Conservation (phyloP, 2,113 vertebrate species). For the Polypterus senegalus region DNA sequence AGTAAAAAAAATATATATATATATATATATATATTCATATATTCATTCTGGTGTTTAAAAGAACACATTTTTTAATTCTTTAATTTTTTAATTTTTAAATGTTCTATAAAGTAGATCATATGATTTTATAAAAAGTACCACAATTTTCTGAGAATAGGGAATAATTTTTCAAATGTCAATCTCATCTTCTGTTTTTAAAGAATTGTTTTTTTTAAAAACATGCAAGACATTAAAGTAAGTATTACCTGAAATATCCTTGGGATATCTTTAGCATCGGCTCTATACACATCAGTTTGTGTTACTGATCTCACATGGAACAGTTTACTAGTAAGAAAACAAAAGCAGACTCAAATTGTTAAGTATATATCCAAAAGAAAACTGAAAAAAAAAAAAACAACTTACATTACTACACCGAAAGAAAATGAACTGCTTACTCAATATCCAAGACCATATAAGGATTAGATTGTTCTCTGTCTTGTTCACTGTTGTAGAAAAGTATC, state of each 20-base stretch:
- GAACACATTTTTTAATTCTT: no score
- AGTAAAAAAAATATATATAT: no score
- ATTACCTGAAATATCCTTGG: slow-evolving; percentile 94
- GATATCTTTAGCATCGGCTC: slow-evolving; percentile 93
- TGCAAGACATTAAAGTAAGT: neutral
- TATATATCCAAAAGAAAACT: no score
- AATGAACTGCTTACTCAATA: slow-evolving; percentile 77
- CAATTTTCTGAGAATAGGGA: neutral
- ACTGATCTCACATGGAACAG: slow-evolving; percentile 95
- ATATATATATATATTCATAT: no score
- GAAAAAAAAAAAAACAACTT: no score
- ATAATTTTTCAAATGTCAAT: no score
- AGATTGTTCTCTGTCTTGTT: slow-evolving; percentile 91
- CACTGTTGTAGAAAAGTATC: slow-evolving; percentile 94
- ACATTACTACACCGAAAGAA: neutral
- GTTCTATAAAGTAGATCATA: neutral
- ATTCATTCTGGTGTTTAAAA: neutral
- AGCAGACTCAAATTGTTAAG: no score
- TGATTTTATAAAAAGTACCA: neutral
- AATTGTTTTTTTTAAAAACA: no score
- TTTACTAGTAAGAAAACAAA: slow-evolving; percentile 54
- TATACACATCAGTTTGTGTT: slow-evolving; percentile 94
- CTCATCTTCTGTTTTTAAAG: no score
- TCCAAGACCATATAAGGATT: slow-evolving; percentile 96
- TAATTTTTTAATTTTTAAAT: no score